Conservation (phyloP, 2,797 vertebrate species). For the Macroramphosus scolopax region DNA sequence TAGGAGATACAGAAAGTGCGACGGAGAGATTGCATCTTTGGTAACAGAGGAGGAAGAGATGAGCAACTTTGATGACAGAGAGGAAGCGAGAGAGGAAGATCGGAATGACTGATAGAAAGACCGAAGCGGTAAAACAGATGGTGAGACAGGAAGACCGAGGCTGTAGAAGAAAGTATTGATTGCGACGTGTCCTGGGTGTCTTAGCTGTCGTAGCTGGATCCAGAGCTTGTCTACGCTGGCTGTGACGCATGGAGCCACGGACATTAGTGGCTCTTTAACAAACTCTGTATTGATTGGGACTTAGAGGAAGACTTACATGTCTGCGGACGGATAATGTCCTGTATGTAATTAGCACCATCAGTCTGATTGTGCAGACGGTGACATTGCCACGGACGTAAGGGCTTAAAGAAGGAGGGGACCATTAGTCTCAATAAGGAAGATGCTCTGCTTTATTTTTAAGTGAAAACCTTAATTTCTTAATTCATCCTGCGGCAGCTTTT, state of each 20-base stretch:
- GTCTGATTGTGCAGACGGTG: slow-evolving; percentile 30
- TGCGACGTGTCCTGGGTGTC: slow-evolving; percentile 55
- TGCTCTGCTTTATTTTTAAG: neutral
- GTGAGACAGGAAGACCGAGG: slow-evolving; percentile 30
- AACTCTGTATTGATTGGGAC: slow-evolving; percentile 74
- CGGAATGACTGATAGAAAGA: slow-evolving; percentile 32
- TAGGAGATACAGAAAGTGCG: slow-evolving; percentile 25
- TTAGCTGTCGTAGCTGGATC: slow-evolving; percentile 66
- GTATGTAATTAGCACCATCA: slow-evolving; percentile 67
- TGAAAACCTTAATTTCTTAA: slow-evolving; percentile 41
- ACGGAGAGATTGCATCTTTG: slow-evolving; percentile 39
- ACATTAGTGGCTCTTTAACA: slow-evolving; percentile 78
- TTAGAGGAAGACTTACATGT: slow-evolving; percentile 62
- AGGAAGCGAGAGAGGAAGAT: slow-evolving; percentile 47
- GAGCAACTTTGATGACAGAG: slow-evolving; percentile 41
- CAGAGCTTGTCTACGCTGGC: slow-evolving; percentile 67
- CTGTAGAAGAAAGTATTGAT: slow-evolving; percentile 66
- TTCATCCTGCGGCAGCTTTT: slow-evolving; percentile 35
- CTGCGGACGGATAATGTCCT: slow-evolving; percentile 57
- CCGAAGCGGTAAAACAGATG: slow-evolving; percentile 28
- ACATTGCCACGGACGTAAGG: slow-evolving; percentile 27
- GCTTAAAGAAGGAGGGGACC: slow-evolving; percentile 6
- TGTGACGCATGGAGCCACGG: slow-evolving; percentile 62
- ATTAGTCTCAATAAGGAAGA: slow-evolving; percentile 17
- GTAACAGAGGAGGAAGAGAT: slow-evolving; percentile 34